These are phyloP conservation scores for Pangasius krempfi DNA, from an alignment of 2,797 vertebrate genomes.

Conservation along the genomic window DNA sequence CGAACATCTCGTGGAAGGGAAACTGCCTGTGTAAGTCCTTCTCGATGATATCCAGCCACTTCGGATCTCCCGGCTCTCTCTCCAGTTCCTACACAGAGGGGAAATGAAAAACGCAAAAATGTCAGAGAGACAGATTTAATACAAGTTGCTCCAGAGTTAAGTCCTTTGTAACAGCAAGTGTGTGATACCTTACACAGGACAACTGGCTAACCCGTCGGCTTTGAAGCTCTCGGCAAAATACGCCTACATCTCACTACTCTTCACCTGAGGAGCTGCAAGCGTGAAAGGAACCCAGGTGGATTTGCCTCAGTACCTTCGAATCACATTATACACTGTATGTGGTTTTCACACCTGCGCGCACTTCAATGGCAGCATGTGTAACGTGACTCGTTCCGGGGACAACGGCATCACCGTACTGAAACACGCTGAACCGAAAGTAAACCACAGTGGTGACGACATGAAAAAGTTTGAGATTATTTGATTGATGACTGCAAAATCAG, in stretches of 20 bases:
- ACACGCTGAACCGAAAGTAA: neutral
- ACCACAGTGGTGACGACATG: neutral
- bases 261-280: neutral
- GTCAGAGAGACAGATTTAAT: neutral
- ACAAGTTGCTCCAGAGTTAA: neutral
- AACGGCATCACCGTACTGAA: neutral
- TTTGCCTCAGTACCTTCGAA: neutral
- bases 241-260: neutral
- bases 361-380: neutral
- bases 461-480: neutral
- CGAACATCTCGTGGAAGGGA: conserved; percentile 92
- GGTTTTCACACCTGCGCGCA: neutral
- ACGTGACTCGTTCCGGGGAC: neutral
- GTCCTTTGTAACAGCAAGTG: neutral
- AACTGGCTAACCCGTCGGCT: neutral
- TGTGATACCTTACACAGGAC: neutral
- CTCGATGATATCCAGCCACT: conserved; percentile 92
- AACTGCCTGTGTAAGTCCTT: conserved; percentile 91
- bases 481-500: neutral
- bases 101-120: neutral
- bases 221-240: neutral
- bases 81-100: conserved; percentile 81
- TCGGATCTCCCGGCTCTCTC: conserved; percentile 84
- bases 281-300: neutral
- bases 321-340: neutral